Conservation (phyloP, 92 coral and sea anemone genomes). For the Porites evermanni region DNA sequence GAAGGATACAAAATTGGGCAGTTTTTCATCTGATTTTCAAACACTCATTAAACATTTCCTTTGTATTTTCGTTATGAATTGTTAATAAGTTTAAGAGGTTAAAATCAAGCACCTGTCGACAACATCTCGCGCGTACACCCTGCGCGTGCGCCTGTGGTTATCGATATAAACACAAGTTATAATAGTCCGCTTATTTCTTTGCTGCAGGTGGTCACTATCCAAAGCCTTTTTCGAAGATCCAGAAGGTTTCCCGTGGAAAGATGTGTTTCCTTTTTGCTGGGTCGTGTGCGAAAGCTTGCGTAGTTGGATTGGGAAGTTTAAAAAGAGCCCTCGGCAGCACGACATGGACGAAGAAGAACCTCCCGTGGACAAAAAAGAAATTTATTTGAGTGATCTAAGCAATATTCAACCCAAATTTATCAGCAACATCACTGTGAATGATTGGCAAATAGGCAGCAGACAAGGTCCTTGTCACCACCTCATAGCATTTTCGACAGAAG, state of each 20-base stretch:
- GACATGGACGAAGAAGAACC: background rate
- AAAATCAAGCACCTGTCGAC: background rate
- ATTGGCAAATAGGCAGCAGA: conserved; percentile 39
- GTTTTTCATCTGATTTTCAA: too few species aligned
- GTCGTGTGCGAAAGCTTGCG: background rate
- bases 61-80: too few species aligned
- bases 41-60: too few species aligned
- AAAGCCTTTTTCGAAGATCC: conserved; percentile 9
- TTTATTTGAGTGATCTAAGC: background rate
- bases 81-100: too few species aligned
- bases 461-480: background rate
- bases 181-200: background rate
- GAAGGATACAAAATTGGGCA: too few species aligned
- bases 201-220: conserved; percentile 16
- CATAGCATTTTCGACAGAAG: conserved; percentile 9
- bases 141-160: too few species aligned
- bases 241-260: conserved; percentile 1
- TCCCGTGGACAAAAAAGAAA: background rate
- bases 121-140: background rate
- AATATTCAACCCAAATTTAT: conserved; percentile 26
- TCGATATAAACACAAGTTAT: too few species aligned
- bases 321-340: background rate
- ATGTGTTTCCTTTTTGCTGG: conserved; percentile 8
- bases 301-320: background rate
- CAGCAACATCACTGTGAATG: conserved; percentile 58